Percentiles rank a stretch among this genome's conserved stretches.
phyloP scores from a whole-genome alignment of 2,888 invertebrate species.

The Desoria tigrina region DNA sequence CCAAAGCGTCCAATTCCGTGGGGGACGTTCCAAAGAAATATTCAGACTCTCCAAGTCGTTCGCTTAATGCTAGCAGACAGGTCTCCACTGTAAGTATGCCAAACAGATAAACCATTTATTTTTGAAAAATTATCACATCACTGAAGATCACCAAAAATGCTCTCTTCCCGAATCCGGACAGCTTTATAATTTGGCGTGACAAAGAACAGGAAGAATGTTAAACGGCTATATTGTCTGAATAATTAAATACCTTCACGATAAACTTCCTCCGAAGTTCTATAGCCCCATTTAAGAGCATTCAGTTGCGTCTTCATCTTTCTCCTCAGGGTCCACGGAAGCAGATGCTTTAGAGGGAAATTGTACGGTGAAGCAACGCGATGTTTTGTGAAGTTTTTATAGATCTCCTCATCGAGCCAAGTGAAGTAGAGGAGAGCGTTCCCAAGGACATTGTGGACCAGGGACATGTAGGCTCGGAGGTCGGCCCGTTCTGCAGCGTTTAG shows the following conservation, averaged over 20 bases:
- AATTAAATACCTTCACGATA: conserved; percentile 50
- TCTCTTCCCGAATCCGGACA: too few species aligned
- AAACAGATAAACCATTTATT: not conserved
- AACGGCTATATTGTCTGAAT: too few species aligned
- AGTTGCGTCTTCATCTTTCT: conserved; percentile 70
- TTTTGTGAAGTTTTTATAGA: conserved; percentile 71
- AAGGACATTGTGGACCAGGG: conserved; percentile 82
- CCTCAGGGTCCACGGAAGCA: conserved; percentile 78
- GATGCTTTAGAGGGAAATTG: conserved; percentile 85
- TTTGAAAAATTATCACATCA: not conserved
- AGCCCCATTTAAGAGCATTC: conserved; percentile 77
- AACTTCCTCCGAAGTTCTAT: conserved; percentile 76
- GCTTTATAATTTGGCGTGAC: too few species aligned
- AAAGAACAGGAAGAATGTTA: too few species aligned
- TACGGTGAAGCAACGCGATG: conserved; percentile 84
- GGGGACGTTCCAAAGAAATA: conserved; percentile 83
- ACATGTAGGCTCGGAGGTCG: conserved; percentile 92
- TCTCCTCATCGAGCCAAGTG: conserved; percentile 49
- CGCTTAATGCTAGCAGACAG: conserved; percentile 83
- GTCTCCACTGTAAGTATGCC: conserved; percentile 66
- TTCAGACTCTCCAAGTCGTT: conserved; percentile 74
- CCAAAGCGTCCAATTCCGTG: conserved; percentile 91
- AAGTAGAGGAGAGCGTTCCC: conserved; percentile 70
- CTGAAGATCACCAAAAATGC: too few species aligned
- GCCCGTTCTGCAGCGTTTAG: conserved; percentile 76